These are phyloP conservation scores for Leiothrix lutea DNA, from an alignment of 2,113 vertebrate genomes.

Conservation along the genomic window DNA sequence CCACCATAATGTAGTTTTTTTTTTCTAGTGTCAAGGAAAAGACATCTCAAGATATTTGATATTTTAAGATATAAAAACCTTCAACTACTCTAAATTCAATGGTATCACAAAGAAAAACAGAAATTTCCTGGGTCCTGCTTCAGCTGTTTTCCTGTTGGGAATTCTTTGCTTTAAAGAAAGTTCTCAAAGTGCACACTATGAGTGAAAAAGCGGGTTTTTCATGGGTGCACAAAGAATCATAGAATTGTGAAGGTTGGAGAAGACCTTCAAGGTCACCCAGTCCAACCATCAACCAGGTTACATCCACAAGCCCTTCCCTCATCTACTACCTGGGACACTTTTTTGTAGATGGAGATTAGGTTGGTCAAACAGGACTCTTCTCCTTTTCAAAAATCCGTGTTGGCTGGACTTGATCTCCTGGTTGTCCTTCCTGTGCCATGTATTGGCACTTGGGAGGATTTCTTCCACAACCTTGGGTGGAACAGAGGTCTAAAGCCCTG, in stretches of 20 bases:
- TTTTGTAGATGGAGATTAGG: rapidly evolving
- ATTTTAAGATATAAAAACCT: neutral
- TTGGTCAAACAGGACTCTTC: neutral
- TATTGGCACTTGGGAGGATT: neutral
- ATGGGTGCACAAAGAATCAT: neutral
- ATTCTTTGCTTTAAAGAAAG: neutral
- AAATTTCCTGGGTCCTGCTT: neutral
- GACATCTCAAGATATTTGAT: neutral
- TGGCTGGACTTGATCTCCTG: neutral
- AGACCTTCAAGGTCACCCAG: neutral
- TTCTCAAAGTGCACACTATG: neutral
- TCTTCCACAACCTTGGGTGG: neutral
- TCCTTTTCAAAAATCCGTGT: neutral
- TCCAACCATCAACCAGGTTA: neutral
- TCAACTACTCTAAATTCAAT: neutral
- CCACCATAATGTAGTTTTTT: neutral
- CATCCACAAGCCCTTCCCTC: neutral
- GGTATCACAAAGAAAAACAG: neutral
- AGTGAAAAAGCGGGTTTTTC: neutral
- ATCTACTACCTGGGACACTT: rapidly evolving
- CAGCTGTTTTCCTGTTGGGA: neutral
- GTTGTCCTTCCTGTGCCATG: neutral
- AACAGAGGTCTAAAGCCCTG: neutral
- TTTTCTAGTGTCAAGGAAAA: neutral
- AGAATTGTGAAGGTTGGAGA: neutral